Percentiles rank a stretch among this genome's conserved stretches.
Evolutionary conservation across 37 sponge, comb jelly and placozoan genomes (phyloP).

Genomic region (Beroe forskalii): DNA sequence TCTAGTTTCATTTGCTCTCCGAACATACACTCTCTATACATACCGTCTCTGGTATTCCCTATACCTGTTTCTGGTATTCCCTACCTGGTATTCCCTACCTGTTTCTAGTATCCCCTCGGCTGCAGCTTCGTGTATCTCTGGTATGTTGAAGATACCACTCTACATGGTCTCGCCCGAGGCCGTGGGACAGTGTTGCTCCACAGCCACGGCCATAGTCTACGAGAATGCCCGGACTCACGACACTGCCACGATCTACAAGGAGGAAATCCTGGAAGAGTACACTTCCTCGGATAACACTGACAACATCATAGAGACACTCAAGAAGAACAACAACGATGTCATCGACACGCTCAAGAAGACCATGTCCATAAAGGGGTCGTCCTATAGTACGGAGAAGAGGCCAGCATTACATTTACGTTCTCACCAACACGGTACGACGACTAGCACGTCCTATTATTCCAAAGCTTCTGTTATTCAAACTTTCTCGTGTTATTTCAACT

Average conservation of each 20-base stretch:
- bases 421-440: conserved; percentile 21
- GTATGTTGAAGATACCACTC: conserved; percentile 55
- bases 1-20: no score
- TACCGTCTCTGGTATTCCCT: no score
- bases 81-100: no score
- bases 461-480: not conserved
- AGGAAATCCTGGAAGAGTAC: not conserved
- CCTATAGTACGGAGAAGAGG: not conserved
- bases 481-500: no score
- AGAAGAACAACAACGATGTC: not conserved
- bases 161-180: conserved; percentile 62
- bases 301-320: not conserved
- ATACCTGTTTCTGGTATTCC: no score
- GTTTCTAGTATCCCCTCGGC: no score
- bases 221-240: conserved; percentile 29
- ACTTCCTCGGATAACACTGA: not conserved
- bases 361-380: not conserved
- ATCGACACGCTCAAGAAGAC: not conserved
- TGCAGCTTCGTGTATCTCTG: no score
- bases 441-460: not conserved
- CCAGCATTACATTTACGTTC: conserved; percentile 48
- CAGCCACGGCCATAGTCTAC: conserved; percentile 26
- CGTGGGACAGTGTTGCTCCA: not conserved
- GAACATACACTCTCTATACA: no score
- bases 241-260: conserved; percentile 49